Percentiles rank a stretch among this genome's conserved stretches.
These are phyloP conservation scores for Sitophilus oryzae DNA, from an alignment of 1,140 invertebrate genomes.

Conservation along the genomic window DNA sequence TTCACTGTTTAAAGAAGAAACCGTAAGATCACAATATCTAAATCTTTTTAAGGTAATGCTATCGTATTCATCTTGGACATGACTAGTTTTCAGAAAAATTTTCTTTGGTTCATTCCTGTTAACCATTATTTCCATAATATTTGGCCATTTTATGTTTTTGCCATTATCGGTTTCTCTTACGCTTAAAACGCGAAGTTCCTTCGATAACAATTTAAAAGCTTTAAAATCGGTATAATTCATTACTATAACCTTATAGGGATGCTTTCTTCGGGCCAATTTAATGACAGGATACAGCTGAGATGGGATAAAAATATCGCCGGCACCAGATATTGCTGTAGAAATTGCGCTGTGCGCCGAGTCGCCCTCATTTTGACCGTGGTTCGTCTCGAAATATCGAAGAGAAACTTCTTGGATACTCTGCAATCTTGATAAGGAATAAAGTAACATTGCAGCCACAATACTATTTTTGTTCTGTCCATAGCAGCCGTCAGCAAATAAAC, in stretches of 20 bases:
- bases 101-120: neutral
- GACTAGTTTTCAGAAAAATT: conserved; percentile 1
- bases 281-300: neutral
- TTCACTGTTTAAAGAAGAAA: neutral
- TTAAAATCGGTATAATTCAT: neutral
- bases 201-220: neutral
- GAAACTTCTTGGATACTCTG: conserved; percentile 4
- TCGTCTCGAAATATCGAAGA: conserved; percentile 4
- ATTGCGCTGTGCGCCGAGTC: conserved; percentile 8
- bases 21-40: no score
- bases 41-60: neutral
- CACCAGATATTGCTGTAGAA: no score
- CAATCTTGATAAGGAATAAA: neutral
- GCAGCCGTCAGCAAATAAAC: conserved; percentile 9
- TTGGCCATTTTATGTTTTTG: neutral
- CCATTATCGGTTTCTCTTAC: neutral
- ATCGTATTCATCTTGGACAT: neutral
- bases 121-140: conserved; percentile 4
- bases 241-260: no score
- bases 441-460: conserved; percentile 4
- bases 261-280: no score
- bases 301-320: conserved; percentile 6
- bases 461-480: conserved; percentile 6
- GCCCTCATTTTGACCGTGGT: conserved; percentile 15
- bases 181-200: neutral